Evolutionary conservation across 2,888 invertebrate genomes (phyloP).

Genomic region (Eugnorisma glareosa): DNA sequence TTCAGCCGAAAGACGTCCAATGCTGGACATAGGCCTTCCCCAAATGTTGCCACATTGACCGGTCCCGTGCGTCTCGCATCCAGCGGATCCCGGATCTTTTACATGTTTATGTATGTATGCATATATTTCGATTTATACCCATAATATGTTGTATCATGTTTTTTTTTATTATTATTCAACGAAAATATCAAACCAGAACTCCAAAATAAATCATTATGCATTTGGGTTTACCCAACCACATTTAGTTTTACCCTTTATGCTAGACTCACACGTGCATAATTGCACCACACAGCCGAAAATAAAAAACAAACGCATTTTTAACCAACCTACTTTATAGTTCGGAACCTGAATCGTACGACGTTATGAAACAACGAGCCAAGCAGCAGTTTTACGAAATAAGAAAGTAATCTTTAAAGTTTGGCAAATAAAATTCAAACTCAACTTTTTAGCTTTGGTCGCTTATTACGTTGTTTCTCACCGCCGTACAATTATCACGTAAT

Average conservation of each 20-base stretch:
- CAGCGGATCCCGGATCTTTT: too few relatives aligned
- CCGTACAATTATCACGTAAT: conserved; percentile 45
- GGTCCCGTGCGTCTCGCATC: too few relatives aligned
- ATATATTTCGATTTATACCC: neutral
- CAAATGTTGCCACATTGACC: too few relatives aligned
- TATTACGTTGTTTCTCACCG: neutral
- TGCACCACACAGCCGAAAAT: conserved; percentile 25
- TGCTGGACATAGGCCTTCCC: too few relatives aligned
- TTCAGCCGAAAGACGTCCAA: too few relatives aligned
- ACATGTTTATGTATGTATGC: too few relatives aligned
- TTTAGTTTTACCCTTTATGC: conserved; percentile 4
- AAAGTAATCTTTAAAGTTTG: neutral
- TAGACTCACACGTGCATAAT: conserved; percentile 14
- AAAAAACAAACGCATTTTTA: conserved; percentile 28
- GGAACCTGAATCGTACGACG: conserved; percentile 12
- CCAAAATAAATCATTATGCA: neutral
- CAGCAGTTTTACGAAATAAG: neutral
- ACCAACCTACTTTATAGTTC: conserved; percentile 35
- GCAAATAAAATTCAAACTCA: neutral
- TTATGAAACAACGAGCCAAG: neutral
- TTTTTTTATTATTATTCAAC: neutral
- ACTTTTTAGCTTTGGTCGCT: neutral
- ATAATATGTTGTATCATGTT: neutral
- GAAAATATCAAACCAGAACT: neutral
- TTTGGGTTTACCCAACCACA: conserved; percentile 31